These are phyloP conservation scores for Chesias legatella DNA, from an alignment of 2,888 invertebrate genomes.

Conservation along the genomic window DNA sequence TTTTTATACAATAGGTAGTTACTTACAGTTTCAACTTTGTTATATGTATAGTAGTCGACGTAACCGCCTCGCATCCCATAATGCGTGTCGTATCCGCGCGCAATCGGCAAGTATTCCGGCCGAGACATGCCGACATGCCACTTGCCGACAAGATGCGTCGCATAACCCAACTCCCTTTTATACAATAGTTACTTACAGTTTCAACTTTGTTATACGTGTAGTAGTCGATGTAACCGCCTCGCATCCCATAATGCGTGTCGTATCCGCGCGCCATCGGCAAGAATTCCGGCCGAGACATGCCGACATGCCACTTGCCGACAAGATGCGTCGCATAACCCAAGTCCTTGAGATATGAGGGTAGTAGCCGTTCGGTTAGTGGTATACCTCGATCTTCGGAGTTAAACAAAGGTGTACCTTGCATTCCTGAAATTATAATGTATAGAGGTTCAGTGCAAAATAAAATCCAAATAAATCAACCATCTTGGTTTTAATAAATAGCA, in stretches of 20 bases:
- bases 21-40: constrained; percentile 66
- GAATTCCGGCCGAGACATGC: constrained; percentile 85
- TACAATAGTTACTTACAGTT: constrained; percentile 43
- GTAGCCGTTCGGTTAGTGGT: constrained; percentile 74
- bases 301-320: constrained; percentile 96
- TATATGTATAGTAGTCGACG: constrained; percentile 85
- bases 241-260: constrained; percentile 89
- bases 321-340: constrained; percentile 89
- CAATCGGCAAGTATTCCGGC: constrained; percentile 85
- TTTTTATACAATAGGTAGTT: neutral
- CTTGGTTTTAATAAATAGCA: too few relatives aligned
- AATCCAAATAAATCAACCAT: too few relatives aligned
- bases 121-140: constrained; percentile 93
- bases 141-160: constrained; percentile 64
- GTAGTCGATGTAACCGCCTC: constrained; percentile 88
- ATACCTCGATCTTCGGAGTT: constrained; percentile 72
- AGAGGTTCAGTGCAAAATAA: too few relatives aligned
- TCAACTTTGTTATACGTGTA: constrained; percentile 78
- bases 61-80: constrained; percentile 88
- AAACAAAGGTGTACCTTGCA: constrained; percentile 64
- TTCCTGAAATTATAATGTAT: constrained; percentile 55
- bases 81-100: constrained; percentile 90
- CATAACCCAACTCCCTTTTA: constrained; percentile 57
- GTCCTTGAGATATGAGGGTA: constrained; percentile 83
- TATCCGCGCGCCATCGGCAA: constrained; percentile 89